Conservation (phyloP, 1,140 invertebrate species). For the Papilio glaucus region DNA sequence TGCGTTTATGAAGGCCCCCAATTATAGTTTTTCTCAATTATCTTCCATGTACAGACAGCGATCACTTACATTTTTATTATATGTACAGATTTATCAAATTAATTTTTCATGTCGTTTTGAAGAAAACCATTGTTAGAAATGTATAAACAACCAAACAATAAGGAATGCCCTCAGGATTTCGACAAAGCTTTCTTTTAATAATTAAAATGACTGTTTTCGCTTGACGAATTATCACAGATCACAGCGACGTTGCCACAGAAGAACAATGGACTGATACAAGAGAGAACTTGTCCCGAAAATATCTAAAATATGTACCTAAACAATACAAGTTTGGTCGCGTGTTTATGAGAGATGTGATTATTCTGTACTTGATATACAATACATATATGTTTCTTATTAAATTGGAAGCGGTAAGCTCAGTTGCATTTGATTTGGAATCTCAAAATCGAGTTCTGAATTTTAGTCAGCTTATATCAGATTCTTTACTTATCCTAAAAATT, state of each 20-base stretch:
- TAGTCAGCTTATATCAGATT: too few species aligned
- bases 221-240: not conserved
- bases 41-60: too few species aligned
- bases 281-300: slow-evolving; percentile 16
- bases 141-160: not conserved
- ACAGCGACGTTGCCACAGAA: not conserved
- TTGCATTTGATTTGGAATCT: too few species aligned
- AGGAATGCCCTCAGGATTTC: not conserved
- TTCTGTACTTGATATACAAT: not conserved
- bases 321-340: not conserved
- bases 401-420: too few species aligned
- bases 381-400: too few species aligned
- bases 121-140: too few species aligned
- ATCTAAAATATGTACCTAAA: not conserved
- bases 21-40: too few species aligned
- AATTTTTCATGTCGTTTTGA: too few species aligned
- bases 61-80: too few species aligned
- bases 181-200: slow-evolving; percentile 9
- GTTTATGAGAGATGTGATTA: not conserved
- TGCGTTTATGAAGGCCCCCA: too few species aligned
- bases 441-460: too few species aligned
- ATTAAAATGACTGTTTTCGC: not conserved
- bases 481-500: too few species aligned
- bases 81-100: not conserved
- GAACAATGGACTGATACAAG: slow-evolving; percentile 3